phyloP scores from a whole-genome alignment of 1,140 invertebrate species.

The Conus ventricosus region DNA sequence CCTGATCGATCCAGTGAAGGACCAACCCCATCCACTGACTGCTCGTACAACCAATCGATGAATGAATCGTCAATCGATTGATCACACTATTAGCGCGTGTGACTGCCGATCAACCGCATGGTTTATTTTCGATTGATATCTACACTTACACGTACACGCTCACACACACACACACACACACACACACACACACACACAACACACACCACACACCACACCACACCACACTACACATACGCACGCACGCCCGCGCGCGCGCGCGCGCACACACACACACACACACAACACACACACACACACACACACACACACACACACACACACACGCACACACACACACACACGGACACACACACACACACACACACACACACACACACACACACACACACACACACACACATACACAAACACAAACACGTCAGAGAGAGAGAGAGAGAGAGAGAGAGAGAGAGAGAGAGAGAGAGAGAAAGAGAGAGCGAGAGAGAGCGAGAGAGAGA shows the following conservation, averaged over 20 bases:
- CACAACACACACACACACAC: slow-evolving; percentile 19
- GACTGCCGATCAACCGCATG: too few relatives aligned
- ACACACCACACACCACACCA: slow-evolving; percentile 25
- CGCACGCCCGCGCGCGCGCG: too few relatives aligned
- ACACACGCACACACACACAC: slow-evolving; percentile 17
- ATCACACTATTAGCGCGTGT: too few relatives aligned
- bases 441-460: background rate
- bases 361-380: slow-evolving; percentile 6
- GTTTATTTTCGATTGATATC: too few relatives aligned
- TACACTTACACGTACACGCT: background rate
- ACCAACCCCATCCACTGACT: too few relatives aligned
- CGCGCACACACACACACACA: background rate
- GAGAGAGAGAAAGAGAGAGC: background rate
- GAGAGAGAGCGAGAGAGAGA: background rate
- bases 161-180: background rate
- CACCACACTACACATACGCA: slow-evolving; percentile 22
- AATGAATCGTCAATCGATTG: too few relatives aligned
- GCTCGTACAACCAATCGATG: too few relatives aligned
- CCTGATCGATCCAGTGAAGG: too few relatives aligned
- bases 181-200: too few relatives aligned
- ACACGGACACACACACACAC: slow-evolving; percentile 16
- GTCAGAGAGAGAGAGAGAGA: slow-evolving; percentile 1
- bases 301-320: slow-evolving; percentile 1
- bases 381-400: slow-evolving; percentile 23
- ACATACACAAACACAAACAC: background rate